A percentile compares a stretch with the other conserved stretches of the same genome.
Conservation (phyloP, 2,113 vertebrate genomes). For the Prinia subflava region DNA sequence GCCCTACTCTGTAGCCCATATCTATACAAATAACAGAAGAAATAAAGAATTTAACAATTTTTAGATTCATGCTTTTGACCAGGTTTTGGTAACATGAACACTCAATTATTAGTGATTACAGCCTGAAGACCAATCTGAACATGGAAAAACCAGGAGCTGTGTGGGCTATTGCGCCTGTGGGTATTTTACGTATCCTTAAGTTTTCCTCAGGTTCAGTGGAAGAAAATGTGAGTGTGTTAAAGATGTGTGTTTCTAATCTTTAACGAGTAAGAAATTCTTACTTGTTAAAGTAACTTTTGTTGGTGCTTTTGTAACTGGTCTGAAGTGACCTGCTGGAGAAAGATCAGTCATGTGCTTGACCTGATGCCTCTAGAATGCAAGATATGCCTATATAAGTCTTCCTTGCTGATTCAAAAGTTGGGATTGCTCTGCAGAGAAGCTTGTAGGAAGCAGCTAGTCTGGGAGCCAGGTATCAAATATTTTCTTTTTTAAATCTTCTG, state of each 20-base stretch:
- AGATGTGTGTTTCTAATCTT: background rate
- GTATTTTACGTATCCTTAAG: background rate
- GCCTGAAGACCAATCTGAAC: background rate
- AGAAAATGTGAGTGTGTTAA: background rate
- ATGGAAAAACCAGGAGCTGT: background rate
- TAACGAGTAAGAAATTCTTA: background rate
- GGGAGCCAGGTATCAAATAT: background rate
- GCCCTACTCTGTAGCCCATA: background rate
- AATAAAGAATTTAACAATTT: background rate
- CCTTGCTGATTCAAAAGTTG: background rate
- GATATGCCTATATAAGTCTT: background rate
- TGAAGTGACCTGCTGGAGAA: background rate
- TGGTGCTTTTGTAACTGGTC: background rate
- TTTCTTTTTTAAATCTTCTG: background rate
- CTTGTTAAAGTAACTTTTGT: background rate
- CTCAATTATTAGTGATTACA: background rate
- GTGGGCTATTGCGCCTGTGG: background rate
- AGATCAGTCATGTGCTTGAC: background rate
- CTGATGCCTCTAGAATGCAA: background rate
- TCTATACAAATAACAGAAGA: background rate
- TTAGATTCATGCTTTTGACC: background rate
- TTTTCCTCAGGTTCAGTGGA: background rate
- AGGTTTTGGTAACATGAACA: background rate
- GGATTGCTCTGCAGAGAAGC: background rate
- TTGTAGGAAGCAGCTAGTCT: background rate